Evolutionary conservation across 2,888 invertebrate species (phyloP), one percentile per base, ranked within the genome.

Genomic region (Machimus rusticus): DNA sequence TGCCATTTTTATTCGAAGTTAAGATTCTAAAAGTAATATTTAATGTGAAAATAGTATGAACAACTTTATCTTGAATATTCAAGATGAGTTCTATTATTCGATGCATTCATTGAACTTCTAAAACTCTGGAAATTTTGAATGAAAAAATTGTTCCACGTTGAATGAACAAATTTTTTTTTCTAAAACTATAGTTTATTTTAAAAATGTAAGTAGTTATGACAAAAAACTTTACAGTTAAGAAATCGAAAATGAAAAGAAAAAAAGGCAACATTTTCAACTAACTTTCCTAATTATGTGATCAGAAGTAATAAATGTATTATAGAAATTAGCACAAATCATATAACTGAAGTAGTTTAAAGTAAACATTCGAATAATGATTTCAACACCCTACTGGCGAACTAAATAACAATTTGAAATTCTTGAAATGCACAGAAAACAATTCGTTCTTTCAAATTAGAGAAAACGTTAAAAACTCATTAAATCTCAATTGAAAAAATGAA

Each of bases 391-490:
- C 19, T 57, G 0, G 1, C 28, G 66, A 66, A 66, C n/a, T 12
- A 66, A 16, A 28, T 66, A 23, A 66, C 12, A 28, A 66, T 28
- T 66, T 3, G 9, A 66, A 23, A 66, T 66, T 66, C 66, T 66
- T 66, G 8, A 66, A 23, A 66, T 66, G 66, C 66, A 37, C n/a
- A 34, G 5, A 12, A 31, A 76, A 34, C 76, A 76, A 76, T 76
- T 34, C 34, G 79, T 79, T 79, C 79, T 79, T 79, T 19, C n/a
- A 39, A 79, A 78, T 78, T 39, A 78, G 51, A 51, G 66, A 51
- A 78, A 79, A 46, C 79, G 51, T 79, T 79, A 79, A 79, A 79
- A 79, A 51, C 19, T 79, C 51, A 79, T 79, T 79, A 79, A 79
- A 79, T n/a, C 23, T 51, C 79, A 51, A 51, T 79, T 79, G 14